Evolutionary conservation across 2,113 vertebrate species (phyloP).

Genomic region (Hydrolagus affinis): DNA sequence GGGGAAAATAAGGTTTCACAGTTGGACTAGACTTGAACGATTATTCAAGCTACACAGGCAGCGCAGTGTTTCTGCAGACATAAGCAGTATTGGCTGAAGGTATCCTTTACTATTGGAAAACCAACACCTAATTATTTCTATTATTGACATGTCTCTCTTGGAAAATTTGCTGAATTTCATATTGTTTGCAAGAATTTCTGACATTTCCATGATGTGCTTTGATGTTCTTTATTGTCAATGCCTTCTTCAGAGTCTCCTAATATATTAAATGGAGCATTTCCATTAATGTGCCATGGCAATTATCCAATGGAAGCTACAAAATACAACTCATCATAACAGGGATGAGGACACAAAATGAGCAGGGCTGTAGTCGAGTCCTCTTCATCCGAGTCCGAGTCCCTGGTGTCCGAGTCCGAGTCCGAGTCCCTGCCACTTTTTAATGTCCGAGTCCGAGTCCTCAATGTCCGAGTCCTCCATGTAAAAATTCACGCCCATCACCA

Average conservation of each 20-base stretch:
- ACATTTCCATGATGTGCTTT: not conserved
- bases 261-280: not conserved
- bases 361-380: no score
- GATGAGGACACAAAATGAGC: no score
- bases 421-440: no score
- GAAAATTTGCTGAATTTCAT: not conserved
- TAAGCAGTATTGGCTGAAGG: not conserved
- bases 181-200: not conserved
- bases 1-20: not conserved
- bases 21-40: not conserved
- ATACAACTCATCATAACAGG: no score
- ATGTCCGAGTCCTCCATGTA: no score
- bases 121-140: not conserved
- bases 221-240: not conserved
- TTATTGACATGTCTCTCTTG: not conserved
- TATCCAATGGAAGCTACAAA: no score
- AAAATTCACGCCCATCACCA: no score
- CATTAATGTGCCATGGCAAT: not conserved
- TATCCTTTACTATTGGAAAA: not conserved
- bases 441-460: no score
- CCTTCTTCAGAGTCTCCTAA: not conserved
- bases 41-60: not conserved
- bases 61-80: not conserved
- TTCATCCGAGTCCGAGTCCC: no score
- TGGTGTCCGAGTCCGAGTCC: no score